phyloP scores from a whole-genome alignment of 2,888 invertebrate genomes.

The Hirtodrosophila cameraria region DNA sequence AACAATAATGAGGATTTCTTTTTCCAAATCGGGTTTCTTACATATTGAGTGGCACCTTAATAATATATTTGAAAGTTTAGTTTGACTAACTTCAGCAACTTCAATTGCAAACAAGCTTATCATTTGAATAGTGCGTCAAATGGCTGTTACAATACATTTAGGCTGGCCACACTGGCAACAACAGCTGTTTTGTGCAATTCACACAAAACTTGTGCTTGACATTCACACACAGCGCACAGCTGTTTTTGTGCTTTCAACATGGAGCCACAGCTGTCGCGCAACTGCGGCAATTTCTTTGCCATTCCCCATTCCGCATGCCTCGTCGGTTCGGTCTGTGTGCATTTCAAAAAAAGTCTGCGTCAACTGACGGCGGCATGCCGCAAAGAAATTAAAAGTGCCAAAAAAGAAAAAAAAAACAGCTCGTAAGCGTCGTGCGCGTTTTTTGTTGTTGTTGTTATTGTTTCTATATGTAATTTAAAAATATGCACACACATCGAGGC shows the following conservation, averaged over 20 bases:
- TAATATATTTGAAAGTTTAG: no score
- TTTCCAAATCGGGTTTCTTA: no score
- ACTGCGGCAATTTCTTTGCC: slow-evolving; percentile 15
- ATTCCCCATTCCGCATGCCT: slow-evolving; percentile 57
- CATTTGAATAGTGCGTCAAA: no score
- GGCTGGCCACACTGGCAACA: slow-evolving; percentile 35
- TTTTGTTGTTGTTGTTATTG: no score
- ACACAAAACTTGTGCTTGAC: slow-evolving; percentile 14
- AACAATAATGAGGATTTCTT: no score
- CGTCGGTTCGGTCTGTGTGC: slow-evolving; percentile 40
- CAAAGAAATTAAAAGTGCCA: slow-evolving; percentile 50
- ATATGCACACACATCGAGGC: slow-evolving; percentile 49
- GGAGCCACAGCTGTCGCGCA: slow-evolving; percentile 22
- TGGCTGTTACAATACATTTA: no score
- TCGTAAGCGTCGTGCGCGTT: slow-evolving; percentile 34
- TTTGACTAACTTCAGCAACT: no score
- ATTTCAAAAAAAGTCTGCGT: slow-evolving; percentile 51
- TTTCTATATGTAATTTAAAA: slow-evolving; percentile 49
- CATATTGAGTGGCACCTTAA: no score
- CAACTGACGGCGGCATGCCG: slow-evolving; percentile 39
- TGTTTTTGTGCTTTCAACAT: slow-evolving; percentile 31
- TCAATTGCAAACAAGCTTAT: no score
- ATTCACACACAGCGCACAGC: slow-evolving; percentile 42
- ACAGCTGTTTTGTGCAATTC: slow-evolving; percentile 35
- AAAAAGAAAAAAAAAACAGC: slow-evolving; percentile 31